phyloP scores from a whole-genome alignment of 2,888 invertebrate species.

The Diabrotica balteata region DNA sequence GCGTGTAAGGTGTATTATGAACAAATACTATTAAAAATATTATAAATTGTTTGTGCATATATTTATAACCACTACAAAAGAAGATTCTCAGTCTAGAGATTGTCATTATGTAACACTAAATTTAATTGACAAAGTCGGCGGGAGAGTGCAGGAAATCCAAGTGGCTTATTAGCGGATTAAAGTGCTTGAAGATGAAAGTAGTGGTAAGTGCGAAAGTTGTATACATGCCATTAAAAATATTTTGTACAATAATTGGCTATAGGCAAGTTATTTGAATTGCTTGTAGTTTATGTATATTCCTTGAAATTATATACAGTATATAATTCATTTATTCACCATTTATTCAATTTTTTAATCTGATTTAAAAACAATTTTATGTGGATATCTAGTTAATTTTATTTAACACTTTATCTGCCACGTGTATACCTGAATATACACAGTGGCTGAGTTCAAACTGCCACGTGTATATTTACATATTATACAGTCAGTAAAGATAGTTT shows the following conservation, averaged over 20 bases:
- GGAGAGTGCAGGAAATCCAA: conserved; percentile 1
- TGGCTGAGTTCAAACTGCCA: too few relatives aligned
- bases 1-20: too few relatives aligned
- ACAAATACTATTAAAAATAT: too few relatives aligned
- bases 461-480: too few relatives aligned
- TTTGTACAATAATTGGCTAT: conserved; percentile 3
- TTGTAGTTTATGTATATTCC: not conserved
- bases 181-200: conserved; percentile 9
- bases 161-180: not conserved
- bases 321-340: too few relatives aligned
- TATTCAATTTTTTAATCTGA: too few relatives aligned
- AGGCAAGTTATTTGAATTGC: not conserved
- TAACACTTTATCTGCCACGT: too few relatives aligned
- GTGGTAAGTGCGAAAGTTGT: conserved; percentile 6
- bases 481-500: too few relatives aligned
- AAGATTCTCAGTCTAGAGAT: not conserved
- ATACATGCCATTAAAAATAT: not conserved
- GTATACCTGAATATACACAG: too few relatives aligned
- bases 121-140: not conserved
- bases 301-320: not conserved
- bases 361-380: too few relatives aligned
- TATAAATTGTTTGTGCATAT: not conserved
- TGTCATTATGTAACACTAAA: not conserved
- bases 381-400: too few relatives aligned
- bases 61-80: not conserved